A percentile compares a stretch with the other conserved stretches of the same genome.
These are phyloP conservation scores for Caenorhabditis sp. DNA, from an alignment of 2,888 invertebrate genomes.

Conservation along the genomic window DNA sequence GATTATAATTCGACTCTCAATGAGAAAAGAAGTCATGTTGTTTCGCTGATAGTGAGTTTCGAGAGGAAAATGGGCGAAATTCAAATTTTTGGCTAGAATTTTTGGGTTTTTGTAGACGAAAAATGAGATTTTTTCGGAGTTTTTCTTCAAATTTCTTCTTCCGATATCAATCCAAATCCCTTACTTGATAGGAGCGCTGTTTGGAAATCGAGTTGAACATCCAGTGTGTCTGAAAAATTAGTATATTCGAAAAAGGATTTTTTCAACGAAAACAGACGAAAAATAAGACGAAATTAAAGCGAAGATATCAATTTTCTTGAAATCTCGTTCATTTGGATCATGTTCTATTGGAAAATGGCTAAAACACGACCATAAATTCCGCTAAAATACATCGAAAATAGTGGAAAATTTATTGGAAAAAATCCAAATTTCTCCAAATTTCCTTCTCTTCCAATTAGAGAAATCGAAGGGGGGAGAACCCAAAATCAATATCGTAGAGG, in stretches of 20 bases:
- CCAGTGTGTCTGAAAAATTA: conserved; percentile 14
- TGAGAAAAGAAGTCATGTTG: too few relatives aligned
- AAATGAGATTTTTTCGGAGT: not conserved
- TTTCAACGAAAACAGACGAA: not conserved
- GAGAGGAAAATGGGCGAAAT: not conserved
- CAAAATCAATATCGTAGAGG: too few relatives aligned
- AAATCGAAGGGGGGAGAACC: too few relatives aligned
- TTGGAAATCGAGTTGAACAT: conserved; percentile 44
- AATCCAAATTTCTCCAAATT: not conserved
- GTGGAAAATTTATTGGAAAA: too few relatives aligned
- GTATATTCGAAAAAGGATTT: not conserved
- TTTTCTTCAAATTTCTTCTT: not conserved
- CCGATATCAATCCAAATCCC: not conserved
- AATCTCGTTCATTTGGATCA: too few relatives aligned
- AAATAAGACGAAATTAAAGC: not conserved
- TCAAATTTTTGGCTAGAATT: not conserved
- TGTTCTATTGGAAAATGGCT: too few relatives aligned
- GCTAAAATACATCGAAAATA: not conserved
- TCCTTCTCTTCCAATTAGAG: too few relatives aligned
- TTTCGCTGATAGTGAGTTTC: too few relatives aligned
- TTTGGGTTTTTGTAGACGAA: not conserved
- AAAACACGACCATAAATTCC: not conserved
- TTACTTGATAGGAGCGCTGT: conserved; percentile 42
- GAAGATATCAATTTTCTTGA: too few relatives aligned
- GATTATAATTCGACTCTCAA: too few relatives aligned